Conservation (phyloP, 2,888 invertebrate genomes). For the Aporophyla lueneburgensis region DNA sequence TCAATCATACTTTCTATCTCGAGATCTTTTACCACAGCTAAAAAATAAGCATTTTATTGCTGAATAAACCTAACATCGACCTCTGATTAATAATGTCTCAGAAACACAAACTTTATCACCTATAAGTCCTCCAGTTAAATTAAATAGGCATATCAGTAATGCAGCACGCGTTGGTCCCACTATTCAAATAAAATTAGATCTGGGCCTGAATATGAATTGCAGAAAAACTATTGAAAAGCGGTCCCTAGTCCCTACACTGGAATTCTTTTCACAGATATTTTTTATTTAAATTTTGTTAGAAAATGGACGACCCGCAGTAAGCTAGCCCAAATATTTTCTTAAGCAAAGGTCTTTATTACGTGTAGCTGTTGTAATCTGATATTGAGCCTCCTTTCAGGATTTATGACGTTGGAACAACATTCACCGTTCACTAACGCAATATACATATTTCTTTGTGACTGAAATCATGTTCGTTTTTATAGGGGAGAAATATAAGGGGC, state of each 20-base stretch:
- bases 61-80: constrained; percentile 7
- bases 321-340: constrained; percentile 47
- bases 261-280: constrained; percentile 32
- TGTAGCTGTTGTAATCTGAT: constrained; percentile 60
- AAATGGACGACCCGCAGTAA: constrained; percentile 18
- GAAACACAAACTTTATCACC: constrained; percentile 21
- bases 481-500: constrained; percentile 17
- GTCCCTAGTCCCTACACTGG: constrained; percentile 1
- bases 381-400: constrained; percentile 55
- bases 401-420: constrained; percentile 60
- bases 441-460: constrained; percentile 45
- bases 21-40: neutral
- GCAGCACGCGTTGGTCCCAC: constrained; percentile 46
- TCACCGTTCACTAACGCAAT: constrained; percentile 44
- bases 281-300: constrained; percentile 41
- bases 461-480: constrained; percentile 50
- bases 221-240: constrained; percentile 54
- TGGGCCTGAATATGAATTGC: constrained; percentile 54
- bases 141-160: constrained; percentile 52
- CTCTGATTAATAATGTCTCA: constrained; percentile 15
- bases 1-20: neutral
- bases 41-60: constrained; percentile 16
- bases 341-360: constrained; percentile 54
- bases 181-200: constrained; percentile 59
- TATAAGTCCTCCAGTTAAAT: constrained; percentile 17